Base-by-base conservation (phyloP, 2,797 vertebrate species). In the Tolypeutes matacus region DNA sequence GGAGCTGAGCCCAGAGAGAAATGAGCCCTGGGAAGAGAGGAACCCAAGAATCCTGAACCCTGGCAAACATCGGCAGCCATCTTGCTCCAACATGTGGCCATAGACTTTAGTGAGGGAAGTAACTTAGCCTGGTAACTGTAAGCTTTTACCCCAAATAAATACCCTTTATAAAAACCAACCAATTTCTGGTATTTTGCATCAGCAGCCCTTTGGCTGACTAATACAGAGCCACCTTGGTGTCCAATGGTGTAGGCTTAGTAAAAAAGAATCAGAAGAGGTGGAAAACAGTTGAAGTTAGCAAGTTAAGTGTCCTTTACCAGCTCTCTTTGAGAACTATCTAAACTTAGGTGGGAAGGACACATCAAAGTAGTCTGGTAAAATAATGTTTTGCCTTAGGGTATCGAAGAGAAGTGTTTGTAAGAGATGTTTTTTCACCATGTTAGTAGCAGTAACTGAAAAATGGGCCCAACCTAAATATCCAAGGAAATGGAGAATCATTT, bases 281-380 rank as follows among this genome's bases (percentile, higher is more conserved):
- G 81, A 51, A 62, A 67, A 82, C 42, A 29, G 39, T 78, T 39
- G n/a, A 88, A 56, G 20, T 67, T 46, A 49, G 64, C 29, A 85
- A 58, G 83, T 85, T 70, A 80, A 95, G 51, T 69, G 70, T 46
- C 58, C 46, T 82, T 53, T 81, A 58, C 82, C 81, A 85, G 17
- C 42, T 77, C 76, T 89, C 88, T 87, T 46, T 49, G 49, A 46
- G 72, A 46, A 25, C 42, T 73, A 72, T 87, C 91, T 85, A 46
- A 93, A 94, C 69, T 85, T 31, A 94, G 60, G 31, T 82, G 23
- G 36, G 58, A 85, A 65, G 67, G 34, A 13, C 29, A 80, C 23
- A 73, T 87, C 46, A 86, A 86, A 89, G 73, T 29, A 58, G 9
- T 53, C 76, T 56, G n/a, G 80, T 89, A 42, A 89, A 83, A 83